Conservation (phyloP, 2,888 invertebrate genomes). For the Apamea crenata region DNA sequence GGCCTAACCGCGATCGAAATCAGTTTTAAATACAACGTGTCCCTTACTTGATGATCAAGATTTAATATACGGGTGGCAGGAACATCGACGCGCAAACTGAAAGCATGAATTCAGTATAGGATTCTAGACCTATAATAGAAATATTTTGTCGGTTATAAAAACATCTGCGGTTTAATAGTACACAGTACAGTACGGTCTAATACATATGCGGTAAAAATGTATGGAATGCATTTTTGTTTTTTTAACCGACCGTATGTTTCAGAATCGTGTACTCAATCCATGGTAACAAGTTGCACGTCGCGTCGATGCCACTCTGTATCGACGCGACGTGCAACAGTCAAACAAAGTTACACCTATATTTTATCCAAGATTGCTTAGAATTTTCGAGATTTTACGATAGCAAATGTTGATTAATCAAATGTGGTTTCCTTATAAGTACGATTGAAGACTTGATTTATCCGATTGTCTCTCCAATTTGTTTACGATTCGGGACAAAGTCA, state of each 20-base stretch:
- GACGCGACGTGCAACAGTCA: too few relatives aligned
- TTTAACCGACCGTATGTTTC: background rate
- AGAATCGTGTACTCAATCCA: background rate
- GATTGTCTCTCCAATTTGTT: constrained; percentile 53
- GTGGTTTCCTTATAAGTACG: constrained; percentile 11
- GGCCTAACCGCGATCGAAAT: constrained; percentile 10
- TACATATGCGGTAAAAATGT: background rate
- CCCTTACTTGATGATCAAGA: background rate
- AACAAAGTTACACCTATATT: background rate
- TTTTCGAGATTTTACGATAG: background rate
- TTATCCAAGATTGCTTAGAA: background rate
- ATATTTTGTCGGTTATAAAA: background rate
- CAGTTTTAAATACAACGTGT: constrained; percentile 6
- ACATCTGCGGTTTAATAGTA: background rate
- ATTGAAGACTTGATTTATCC: constrained; percentile 22
- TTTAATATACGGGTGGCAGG: background rate
- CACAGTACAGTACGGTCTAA: too few relatives aligned
- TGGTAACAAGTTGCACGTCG: background rate
- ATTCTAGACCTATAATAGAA: background rate
- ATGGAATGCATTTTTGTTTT: background rate
- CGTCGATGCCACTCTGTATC: background rate
- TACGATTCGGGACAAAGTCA: constrained; percentile 70
- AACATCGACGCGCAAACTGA: background rate
- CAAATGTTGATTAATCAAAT: background rate
- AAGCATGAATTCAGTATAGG: background rate